These are phyloP conservation scores for Drosophila nasuta DNA, from an alignment of 1,140 invertebrate species.

Conservation along the genomic window DNA sequence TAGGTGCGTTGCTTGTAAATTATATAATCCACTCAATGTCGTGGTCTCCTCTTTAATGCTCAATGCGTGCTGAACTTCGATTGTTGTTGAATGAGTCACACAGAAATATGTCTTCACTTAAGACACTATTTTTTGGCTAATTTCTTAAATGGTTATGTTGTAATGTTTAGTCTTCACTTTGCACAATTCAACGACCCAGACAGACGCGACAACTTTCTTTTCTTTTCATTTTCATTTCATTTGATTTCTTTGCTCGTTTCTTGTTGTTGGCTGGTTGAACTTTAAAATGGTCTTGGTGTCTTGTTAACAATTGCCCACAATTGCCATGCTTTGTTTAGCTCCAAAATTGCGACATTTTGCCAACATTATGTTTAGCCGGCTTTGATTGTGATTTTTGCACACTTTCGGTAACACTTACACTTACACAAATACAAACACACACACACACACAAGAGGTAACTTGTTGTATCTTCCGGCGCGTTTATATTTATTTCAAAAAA, in stretches of 20 bases:
- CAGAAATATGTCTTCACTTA: slow-evolving; percentile 4
- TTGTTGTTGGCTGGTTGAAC: slow-evolving; percentile 71
- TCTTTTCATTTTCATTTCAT: slow-evolving; percentile 49
- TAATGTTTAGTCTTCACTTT: slow-evolving; percentile 33
- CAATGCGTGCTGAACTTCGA: slow-evolving; percentile 58
- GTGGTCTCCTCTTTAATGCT: slow-evolving; percentile 45
- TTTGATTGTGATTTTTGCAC: slow-evolving; percentile 75
- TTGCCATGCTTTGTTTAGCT: slow-evolving; percentile 62
- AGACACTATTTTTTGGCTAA: slow-evolving; percentile 18
- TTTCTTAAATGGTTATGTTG: slow-evolving; percentile 61
- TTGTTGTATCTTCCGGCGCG: slow-evolving; percentile 17
- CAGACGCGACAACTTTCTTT: slow-evolving; percentile 65
- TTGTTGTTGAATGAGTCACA: slow-evolving; percentile 48
- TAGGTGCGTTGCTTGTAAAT: slow-evolving; percentile 22
- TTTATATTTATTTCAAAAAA: background rate
- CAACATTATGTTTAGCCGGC: slow-evolving; percentile 48
- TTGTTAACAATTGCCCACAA: slow-evolving; percentile 42
- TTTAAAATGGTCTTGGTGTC: slow-evolving; percentile 40
- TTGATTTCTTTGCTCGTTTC: slow-evolving; percentile 30
- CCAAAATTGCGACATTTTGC: slow-evolving; percentile 52
- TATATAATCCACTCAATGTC: slow-evolving; percentile 35
- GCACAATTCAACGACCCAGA: slow-evolving; percentile 41
- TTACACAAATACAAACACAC: slow-evolving; percentile 11
- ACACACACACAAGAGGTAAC: background rate
- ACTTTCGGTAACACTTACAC: slow-evolving; percentile 65